Evolutionary conservation across 2,113 vertebrate species (phyloP).

Genomic region (Morone chrysops): DNA sequence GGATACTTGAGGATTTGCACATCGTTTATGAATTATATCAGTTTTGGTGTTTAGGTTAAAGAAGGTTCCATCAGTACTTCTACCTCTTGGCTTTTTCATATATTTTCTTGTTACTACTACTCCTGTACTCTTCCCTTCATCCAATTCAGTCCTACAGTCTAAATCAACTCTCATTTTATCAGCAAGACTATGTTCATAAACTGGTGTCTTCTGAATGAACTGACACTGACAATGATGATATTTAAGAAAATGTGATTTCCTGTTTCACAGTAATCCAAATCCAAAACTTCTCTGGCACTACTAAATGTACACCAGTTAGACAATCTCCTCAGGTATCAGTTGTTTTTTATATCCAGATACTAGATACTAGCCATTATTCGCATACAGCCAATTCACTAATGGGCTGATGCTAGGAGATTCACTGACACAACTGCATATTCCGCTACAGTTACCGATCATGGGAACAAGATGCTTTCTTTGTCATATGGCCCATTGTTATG

Average conservation of each 20-base stretch:
- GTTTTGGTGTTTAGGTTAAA: not conserved
- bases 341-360: constrained; percentile 11
- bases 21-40: not conserved
- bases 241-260: not conserved
- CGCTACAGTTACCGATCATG: not conserved
- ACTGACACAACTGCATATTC: constrained; percentile 9
- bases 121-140: no score
- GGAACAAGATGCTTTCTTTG: constrained; percentile 33
- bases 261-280: constrained; percentile 4
- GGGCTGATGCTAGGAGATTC: constrained; percentile 19
- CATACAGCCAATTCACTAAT: constrained; percentile 10
- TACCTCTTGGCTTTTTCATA: not conserved
- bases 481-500: constrained; percentile 2
- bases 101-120: no score
- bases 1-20: not conserved
- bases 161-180: no score
- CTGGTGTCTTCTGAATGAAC: no score
- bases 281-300: not conserved
- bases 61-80: not conserved
- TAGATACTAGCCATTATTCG: constrained; percentile 43
- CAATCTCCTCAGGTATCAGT: constrained; percentile 22
- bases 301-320: not conserved
- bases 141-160: no score
- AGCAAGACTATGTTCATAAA: no score
- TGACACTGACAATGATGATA: no score